Conservation (phyloP, 92 coral and sea anemone species). For the Scolanthus callimorphus region DNA sequence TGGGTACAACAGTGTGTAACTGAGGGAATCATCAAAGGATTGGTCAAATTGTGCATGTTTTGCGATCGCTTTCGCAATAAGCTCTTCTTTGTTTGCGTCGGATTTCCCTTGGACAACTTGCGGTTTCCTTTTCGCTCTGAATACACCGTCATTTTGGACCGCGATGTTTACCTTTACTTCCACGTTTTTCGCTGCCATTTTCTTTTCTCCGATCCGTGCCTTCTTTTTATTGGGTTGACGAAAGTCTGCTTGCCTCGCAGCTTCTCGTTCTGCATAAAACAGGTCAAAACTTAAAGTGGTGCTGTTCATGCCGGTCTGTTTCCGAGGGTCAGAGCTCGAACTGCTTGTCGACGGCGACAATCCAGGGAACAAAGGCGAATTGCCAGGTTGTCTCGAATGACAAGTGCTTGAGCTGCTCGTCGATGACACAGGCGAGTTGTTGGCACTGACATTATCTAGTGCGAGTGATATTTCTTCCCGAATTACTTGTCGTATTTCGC, state of each 20-base stretch:
- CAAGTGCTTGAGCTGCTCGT: too few relatives aligned
- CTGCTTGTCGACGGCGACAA: neutral
- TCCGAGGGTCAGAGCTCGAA: too few relatives aligned
- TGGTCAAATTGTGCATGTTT: constrained; percentile 67
- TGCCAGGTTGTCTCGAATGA: neutral
- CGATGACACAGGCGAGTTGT: too few relatives aligned
- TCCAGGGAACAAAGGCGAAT: neutral
- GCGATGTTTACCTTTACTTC: constrained; percentile 72
- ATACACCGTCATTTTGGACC: constrained; percentile 40
- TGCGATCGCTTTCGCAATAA: constrained; percentile 33
- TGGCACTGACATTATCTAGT: too few relatives aligned
- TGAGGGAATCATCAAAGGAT: constrained; percentile 24
- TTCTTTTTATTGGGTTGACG: constrained; percentile 35
- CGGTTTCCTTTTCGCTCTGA: constrained; percentile 53
- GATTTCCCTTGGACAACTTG: constrained; percentile 45
- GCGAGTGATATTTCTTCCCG: too few relatives aligned
- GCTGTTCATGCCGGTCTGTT: too few relatives aligned
- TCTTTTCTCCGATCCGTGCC: constrained; percentile 1
- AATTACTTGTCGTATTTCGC: too few relatives aligned
- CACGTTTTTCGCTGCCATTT: constrained; percentile 24
- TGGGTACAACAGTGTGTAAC: constrained; percentile 63
- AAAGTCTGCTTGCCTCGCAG: constrained; percentile 29
- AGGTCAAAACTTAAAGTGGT: constrained; percentile 42
- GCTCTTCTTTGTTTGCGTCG: constrained; percentile 39
- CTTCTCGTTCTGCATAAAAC: constrained; percentile 42